Conservation (phyloP, 1,140 invertebrate species). For the Dryas iulia region DNA sequence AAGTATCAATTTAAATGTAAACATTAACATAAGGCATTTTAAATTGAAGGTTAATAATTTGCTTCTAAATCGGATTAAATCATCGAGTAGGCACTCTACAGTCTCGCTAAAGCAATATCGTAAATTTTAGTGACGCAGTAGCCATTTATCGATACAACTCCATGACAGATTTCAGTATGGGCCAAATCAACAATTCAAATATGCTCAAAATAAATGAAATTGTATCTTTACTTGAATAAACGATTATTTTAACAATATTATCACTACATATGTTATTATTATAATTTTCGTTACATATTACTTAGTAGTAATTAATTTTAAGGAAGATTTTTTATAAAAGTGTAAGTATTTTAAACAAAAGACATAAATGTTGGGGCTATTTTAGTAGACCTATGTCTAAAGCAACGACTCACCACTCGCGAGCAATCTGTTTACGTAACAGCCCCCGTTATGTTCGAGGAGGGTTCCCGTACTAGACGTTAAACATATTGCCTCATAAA, state of each 20-base stretch:
- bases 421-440: conserved; percentile 79
- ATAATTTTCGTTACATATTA: no score
- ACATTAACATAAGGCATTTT: neutral
- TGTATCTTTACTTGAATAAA: conserved; percentile 11
- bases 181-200: no score
- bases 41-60: neutral
- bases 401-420: conserved; percentile 45
- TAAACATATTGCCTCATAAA: conserved; percentile 80
- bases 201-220: neutral
- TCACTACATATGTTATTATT: no score
- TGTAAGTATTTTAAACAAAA: conserved; percentile 39
- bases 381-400: conserved; percentile 1
- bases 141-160: conserved; percentile 19
- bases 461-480: conserved; percentile 76
- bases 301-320: no score
- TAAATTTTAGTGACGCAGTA: conserved; percentile 34
- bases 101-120: conserved; percentile 27
- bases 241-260: no score
- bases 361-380: conserved; percentile 25
- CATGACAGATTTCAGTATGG: neutral
- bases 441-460: conserved; percentile 75
- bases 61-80: conserved; percentile 21
- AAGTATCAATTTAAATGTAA: no score
- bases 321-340: no score
- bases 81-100: conserved; percentile 17